Conservation (phyloP, 92 coral and sea anemone genomes). For the Porites lobata region DNA sequence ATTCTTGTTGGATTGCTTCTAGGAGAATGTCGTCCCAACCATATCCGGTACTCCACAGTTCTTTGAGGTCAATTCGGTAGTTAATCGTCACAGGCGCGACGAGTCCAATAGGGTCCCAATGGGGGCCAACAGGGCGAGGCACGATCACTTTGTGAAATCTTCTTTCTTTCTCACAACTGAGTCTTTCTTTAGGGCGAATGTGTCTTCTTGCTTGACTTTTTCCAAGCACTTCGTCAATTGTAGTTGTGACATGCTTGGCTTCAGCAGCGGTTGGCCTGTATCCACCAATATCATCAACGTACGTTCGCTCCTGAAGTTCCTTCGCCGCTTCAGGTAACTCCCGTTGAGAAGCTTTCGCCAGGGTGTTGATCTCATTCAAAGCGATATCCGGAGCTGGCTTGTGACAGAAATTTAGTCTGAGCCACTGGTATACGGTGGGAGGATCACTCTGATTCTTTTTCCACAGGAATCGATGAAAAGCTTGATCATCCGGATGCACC, state of each 20-base stretch:
- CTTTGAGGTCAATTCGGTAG: constrained; percentile 43
- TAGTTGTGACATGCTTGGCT: constrained; percentile 41
- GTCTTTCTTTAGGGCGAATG: constrained; percentile 41
- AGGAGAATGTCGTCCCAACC: constrained; percentile 53
- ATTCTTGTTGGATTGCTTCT: constrained; percentile 15
- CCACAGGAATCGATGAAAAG: constrained; percentile 64
- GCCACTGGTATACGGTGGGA: constrained; percentile 26
- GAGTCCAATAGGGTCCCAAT: constrained; percentile 59
- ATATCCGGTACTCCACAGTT: constrained; percentile 38
- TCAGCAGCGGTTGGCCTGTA: constrained; percentile 35
- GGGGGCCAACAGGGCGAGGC: constrained; percentile 36
- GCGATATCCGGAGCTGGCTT: constrained; percentile 78
- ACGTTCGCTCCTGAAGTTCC: no score
- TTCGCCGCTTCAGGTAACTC: background rate
- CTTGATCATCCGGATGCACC: no score
- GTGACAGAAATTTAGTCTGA: constrained; percentile 57
- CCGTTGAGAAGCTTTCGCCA: constrained; percentile 56
- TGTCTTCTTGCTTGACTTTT: constrained; percentile 23
- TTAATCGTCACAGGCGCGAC: background rate
- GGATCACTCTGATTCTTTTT: constrained; percentile 32
- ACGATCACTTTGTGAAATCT: constrained; percentile 54
- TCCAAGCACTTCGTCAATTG: constrained; percentile 15
- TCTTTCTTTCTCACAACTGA: background rate
- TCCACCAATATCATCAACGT: constrained; percentile 30
- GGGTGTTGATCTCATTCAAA: constrained; percentile 43